A percentile compares a stretch with the other conserved stretches of the same genome.
phyloP scores from a whole-genome alignment of 2,888 invertebrate species.

The Sesamia inferens region DNA sequence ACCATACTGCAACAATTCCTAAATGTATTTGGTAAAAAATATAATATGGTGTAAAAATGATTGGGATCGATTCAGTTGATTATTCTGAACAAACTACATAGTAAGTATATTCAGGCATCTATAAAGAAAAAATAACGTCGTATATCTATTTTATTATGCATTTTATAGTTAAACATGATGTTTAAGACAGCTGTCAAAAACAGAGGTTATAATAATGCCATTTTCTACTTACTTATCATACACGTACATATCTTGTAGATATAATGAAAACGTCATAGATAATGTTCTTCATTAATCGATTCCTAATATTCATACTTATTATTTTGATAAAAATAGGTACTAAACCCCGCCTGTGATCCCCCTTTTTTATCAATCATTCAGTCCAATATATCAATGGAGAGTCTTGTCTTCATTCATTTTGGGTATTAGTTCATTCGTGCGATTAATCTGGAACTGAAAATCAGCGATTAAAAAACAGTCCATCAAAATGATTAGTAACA shows the following conservation, averaged over 20 bases:
- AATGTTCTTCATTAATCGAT: conserved; percentile 1
- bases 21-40: too few relatives aligned
- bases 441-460: not conserved
- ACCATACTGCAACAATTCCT: too few relatives aligned
- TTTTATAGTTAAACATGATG: too few relatives aligned
- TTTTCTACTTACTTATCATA: not conserved
- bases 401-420: conserved; percentile 4
- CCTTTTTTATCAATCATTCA: conserved; percentile 18
- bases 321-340: not conserved
- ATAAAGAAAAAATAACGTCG: too few relatives aligned
- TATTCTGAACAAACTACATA: too few relatives aligned
- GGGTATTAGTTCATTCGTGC: conserved; percentile 7
- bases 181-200: too few relatives aligned
- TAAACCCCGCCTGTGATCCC: conserved; percentile 11
- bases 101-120: too few relatives aligned
- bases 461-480: not conserved
- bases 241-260: not conserved
- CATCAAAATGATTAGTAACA: not conserved
- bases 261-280: not conserved
- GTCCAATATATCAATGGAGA: conserved; percentile 15
- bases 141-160: too few relatives aligned
- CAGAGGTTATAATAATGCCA: too few relatives aligned
- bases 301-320: not conserved
- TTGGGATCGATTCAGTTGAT: too few relatives aligned
- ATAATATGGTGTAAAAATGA: too few relatives aligned